phyloP scores from a whole-genome alignment of 2,113 vertebrate genomes.

The Vidua macroura region DNA sequence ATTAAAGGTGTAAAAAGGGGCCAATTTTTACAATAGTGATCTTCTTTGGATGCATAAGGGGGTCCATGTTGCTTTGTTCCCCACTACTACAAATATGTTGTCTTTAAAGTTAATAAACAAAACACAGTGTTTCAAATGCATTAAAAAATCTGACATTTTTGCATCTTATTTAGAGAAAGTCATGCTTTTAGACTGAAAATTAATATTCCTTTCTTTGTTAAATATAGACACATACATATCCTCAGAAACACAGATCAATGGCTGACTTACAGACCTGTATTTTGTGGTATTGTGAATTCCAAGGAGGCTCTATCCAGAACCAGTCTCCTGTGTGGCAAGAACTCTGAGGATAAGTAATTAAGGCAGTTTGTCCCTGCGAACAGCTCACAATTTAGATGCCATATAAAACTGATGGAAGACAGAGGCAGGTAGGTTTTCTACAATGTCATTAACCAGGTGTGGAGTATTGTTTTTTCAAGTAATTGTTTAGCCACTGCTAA shows the following conservation, averaged over 20 bases:
- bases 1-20: neutral
- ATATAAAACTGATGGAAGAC: neutral
- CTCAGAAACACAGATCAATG: neutral
- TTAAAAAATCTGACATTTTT: neutral
- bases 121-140: neutral
- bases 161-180: neutral
- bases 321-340: neutral
- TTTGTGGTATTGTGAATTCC: neutral
- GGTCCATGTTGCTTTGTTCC: neutral
- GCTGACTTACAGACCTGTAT: neutral
- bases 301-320: neutral
- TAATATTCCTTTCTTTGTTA: neutral
- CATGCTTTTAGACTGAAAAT: neutral
- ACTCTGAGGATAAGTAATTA: neutral
- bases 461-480: neutral
- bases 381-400: neutral
- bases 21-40: neutral
- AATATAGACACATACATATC: accelerated
- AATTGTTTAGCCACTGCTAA: neutral
- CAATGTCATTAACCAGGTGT: neutral
- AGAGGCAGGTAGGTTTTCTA: neutral
- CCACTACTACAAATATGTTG: neutral
- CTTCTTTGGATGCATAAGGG: neutral
- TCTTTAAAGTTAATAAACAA: neutral
- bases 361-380: neutral